A percentile compares a stretch with the other conserved stretches of the same genome.
Conservation (phyloP, 64 coral and sea anemone genomes). For the Stichodactyla helianthus region DNA sequence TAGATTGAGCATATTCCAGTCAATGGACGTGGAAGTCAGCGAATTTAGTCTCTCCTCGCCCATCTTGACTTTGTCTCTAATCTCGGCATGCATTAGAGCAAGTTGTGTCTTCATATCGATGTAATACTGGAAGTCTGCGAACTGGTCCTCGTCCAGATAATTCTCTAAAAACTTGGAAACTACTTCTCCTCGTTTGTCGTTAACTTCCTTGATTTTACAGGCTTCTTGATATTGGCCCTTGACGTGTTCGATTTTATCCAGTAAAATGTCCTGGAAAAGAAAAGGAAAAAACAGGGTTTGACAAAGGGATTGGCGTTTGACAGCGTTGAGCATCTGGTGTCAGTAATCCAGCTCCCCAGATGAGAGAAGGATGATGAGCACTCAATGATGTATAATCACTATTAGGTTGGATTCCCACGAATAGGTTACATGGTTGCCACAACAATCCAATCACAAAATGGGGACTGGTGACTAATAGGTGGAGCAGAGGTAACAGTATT, state of each 20-base stretch:
- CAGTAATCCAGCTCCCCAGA: no score
- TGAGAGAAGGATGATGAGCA: no score
- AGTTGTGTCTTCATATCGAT: constrained; percentile 99
- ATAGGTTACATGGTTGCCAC: no score
- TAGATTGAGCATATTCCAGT: constrained; percentile 79
- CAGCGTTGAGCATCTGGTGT: no score
- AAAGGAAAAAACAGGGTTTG: no score
- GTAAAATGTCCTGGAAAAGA: constrained; percentile 79
- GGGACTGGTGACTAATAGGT: no score
- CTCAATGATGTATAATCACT: no score
- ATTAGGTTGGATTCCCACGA: no score
- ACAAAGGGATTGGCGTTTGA: no score
- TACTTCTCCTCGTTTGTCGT: constrained; percentile 92
- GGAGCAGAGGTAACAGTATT: no score
- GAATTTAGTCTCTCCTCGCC: constrained; percentile 83
- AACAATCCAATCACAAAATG: no score
- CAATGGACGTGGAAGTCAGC: constrained; percentile 78
- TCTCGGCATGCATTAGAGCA: constrained; percentile 91
- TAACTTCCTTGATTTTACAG: constrained; percentile 92
- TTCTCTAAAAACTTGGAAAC: constrained; percentile 91
- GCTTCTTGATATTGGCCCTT: constrained; percentile 91
- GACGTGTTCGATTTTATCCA: constrained; percentile 89
- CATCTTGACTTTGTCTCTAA: constrained; percentile 97
- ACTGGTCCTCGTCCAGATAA: constrained; percentile 80
- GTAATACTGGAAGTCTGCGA: constrained; percentile 97